These are phyloP conservation scores for Nomia melanderi DNA, from an alignment of 1,140 invertebrate genomes.

Conservation along the genomic window DNA sequence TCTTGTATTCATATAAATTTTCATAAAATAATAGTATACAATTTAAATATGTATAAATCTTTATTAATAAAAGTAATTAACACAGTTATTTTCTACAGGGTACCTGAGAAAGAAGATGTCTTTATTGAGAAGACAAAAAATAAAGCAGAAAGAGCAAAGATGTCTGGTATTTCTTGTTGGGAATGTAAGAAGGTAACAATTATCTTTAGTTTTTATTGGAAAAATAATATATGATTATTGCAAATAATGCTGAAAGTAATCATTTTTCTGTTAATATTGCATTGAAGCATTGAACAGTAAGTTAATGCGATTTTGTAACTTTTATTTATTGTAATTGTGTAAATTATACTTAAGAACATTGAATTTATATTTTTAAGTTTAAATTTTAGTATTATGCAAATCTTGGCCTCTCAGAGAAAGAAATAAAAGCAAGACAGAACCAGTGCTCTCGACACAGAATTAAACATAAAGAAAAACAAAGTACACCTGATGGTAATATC, in stretches of 20 bases:
- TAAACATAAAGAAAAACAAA: slow-evolving; percentile 70
- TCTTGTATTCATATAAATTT: not conserved
- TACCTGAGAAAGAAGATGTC: slow-evolving; percentile 51
- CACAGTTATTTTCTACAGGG: slow-evolving; percentile 44
- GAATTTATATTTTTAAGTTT: slow-evolving; percentile 10
- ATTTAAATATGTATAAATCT: too few species aligned
- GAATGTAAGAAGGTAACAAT: slow-evolving; percentile 75
- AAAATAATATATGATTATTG: not conserved
- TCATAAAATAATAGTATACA: not conserved
- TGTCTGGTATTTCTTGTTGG: slow-evolving; percentile 76
- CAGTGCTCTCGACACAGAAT: slow-evolving; percentile 80
- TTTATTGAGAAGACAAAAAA: slow-evolving; percentile 71
- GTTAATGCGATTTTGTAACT: not conserved
- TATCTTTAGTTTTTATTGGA: slow-evolving; percentile 22
- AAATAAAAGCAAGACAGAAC: slow-evolving; percentile 74
- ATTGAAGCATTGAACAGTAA: slow-evolving; percentile 22
- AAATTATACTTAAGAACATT: not conserved
- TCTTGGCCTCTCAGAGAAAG: slow-evolving; percentile 69
- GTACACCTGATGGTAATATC: slow-evolving; percentile 75
- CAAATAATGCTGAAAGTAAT: slow-evolving; percentile 17
- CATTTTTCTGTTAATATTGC: slow-evolving; percentile 2
- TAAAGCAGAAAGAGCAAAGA: slow-evolving; percentile 72
- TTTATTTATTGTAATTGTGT: slow-evolving; percentile 21
- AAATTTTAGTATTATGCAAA: slow-evolving; percentile 77
- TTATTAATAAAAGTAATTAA: slow-evolving; percentile 4